These are phyloP conservation scores for Leptocoma aspasia DNA, from an alignment of 2,113 vertebrate genomes.

Conservation along the genomic window DNA sequence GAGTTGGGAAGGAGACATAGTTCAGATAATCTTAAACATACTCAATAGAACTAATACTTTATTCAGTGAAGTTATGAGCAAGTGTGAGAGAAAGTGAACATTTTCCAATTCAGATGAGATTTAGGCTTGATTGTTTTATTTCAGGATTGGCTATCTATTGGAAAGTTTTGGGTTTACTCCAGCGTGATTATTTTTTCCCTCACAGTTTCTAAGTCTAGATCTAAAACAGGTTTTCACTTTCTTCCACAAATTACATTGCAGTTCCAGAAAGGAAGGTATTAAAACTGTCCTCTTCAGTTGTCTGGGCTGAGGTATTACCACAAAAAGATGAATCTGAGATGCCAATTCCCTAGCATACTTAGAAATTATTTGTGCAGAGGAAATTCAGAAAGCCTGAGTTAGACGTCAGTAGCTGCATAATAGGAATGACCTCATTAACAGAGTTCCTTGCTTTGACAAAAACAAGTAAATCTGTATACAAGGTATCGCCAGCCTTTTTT, in stretches of 20 bases:
- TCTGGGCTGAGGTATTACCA: neutral
- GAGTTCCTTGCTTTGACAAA: neutral
- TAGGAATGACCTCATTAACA: neutral
- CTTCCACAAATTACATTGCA: neutral
- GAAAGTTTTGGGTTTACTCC: neutral
- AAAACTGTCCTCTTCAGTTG: neutral
- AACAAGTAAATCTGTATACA: neutral
- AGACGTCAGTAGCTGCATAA: neutral
- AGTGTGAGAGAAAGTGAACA: neutral
- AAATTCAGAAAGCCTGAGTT: neutral
- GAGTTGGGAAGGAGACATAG: neutral
- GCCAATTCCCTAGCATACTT: neutral
- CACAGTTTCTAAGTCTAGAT: neutral
- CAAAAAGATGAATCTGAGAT: neutral
- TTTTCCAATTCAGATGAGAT: neutral
- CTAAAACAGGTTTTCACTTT: neutral
- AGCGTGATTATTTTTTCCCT: neutral
- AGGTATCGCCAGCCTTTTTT: neutral
- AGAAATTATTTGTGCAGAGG: neutral
- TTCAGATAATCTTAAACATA: neutral
- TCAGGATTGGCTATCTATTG: neutral
- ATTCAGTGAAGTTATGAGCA: neutral
- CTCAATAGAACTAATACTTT: neutral
- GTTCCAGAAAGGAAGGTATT: neutral
- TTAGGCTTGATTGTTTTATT: neutral